Base-by-base conservation (phyloP, 2,797 vertebrate species). In the Orestias chungarensis region DNA sequence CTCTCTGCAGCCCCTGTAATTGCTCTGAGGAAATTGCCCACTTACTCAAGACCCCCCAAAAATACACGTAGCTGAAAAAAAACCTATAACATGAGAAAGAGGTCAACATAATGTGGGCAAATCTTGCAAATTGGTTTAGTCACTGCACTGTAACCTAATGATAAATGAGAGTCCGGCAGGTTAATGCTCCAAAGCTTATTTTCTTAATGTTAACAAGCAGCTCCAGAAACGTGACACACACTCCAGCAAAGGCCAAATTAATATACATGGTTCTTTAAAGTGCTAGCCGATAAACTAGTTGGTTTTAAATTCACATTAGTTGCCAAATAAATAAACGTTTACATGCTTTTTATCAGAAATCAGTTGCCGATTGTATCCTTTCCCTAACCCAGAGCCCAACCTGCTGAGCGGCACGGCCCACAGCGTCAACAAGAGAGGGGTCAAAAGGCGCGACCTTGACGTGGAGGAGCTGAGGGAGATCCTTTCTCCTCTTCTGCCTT, bases 361-460 rank as follows among this genome's bases (percentile, higher is more conserved):
- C 25, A 31, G 5, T n/a, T n/a, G n/a, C 27, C 31, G n/a, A 29
- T 42, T 71, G 70, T 76, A 75, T 12, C 29, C 81, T 80, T 87
- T 40, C 65, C 40, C 88, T 80, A 85, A 78, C 74, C 68, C 88
- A 99, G 98, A 99, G 87, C 98, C 98, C 68, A 99, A 99, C 90
- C 94, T 99, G 88, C 86, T 99, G 87, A 99, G 97, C 68, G 97
- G 98, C 82, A 99, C 98, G 57, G 97, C 98, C 75, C 98, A 99
- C 91, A 99, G 98, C 65, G 97, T 99, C 82, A 99, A 98, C 91
- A 99, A 99, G 85, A 95, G 97, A 78, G 98, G 98, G 20, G 97
- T 99, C 64, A 99, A 99, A 85, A 95, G 97, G 77, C 93, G 97
- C 83, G 98, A 99, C 93, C 95, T 99, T 92, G 98, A 99, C 76